Base-by-base conservation (phyloP, 2,797 vertebrate genomes). In the Mareca penelope region DNA sequence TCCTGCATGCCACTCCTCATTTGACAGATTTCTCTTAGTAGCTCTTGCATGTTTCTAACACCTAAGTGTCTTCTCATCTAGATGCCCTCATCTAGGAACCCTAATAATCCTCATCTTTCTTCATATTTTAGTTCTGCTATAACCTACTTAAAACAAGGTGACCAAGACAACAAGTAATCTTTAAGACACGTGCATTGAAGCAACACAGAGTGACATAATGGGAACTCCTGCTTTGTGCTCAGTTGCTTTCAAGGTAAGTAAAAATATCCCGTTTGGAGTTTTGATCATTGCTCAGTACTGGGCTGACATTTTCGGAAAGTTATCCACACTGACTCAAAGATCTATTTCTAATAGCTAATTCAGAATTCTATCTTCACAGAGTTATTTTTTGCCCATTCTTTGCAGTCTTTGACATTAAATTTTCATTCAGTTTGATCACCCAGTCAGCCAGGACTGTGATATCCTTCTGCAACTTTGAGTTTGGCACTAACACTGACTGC, bases 181-280 rank as follows among this genome's bases (percentile, higher is more conserved):
- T 77, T 35, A 64, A 80, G 80, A 44, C 0, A 40, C 0, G 0
- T 48, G 39, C 31, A 35, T 10, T 26, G 46, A 46, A 79, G 55
- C 56, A 89, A 81, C 13, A 29, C 12, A 29, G 31, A 82, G 8
- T 78, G 94, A 94, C 94, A 91, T 77, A 96, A 93, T 28, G 57
- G 57, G 95, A 90, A 56, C 76, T 85, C 26, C 48, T 68, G 10
- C 13, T 89, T 82, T 67, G 13, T n/a, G 40, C 44, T 85, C 52
- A 21, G 44, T 68, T 89, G 55, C 69, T 61, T 86, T 93, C 79
- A 88, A 89, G 87, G 48, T 42, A 73, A 82, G 14, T 48, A 87
- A 90, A 84, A 93, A 93, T 77, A 80, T 44, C 53, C 5, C 12
- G 35, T 39, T 40, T 87, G 21, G 24, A 48, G 73, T 85, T 93